Base-by-base conservation (phyloP, 2,797 vertebrate genomes). In the Danionella dracula region DNA sequence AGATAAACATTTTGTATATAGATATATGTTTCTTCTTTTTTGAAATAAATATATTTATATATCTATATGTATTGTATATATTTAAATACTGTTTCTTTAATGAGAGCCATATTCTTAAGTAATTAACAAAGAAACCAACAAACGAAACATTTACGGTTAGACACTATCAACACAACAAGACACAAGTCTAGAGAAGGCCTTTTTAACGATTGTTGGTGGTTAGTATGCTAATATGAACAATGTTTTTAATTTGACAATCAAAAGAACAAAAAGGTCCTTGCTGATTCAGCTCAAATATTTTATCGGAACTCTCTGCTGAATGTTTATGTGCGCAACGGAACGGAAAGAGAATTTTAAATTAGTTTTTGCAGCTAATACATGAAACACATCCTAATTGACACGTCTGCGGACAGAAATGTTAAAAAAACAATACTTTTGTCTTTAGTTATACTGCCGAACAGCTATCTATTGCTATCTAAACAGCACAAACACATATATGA, bases 1-100 rank as follows among this genome's bases (percentile, higher is more conserved):
- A 86, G 86, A 83, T 85, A 86, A 88, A 89, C 83, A 84, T 79
- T 86, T 83, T 84, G 83, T 75, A 85, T 84, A 81, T 78, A 84
- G 85, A 86, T 85, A 51, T 37, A 60, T 54, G 62, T 63, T 86
- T 79, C 70, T 76, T 81, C 82, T 76, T 68, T 70, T 11, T 83
- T 84, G 79, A 88, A 87, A 88, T 89, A 87, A 86, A 86, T 75
- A 13, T 41, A 63, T n/a, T n/a, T n/a, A 80, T 79, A 85, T 74
- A 77, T 85, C 83, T 83, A 83, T 69, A 38, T 65, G 56, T 48
- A 8, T 10, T 35, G 32, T 35, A 35, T 85, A 85, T 82, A 81
- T 86, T 83, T 74, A 86, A 84, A 83, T 76, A 74, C 74, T 80
- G 75, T 72, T 77, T 78, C 78, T 78, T 57, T 62, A 68, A 82